These are phyloP conservation scores for Beroe ovata DNA, from an alignment of 37 sponge, comb jelly and placozoan species.

Conservation along the genomic window DNA sequence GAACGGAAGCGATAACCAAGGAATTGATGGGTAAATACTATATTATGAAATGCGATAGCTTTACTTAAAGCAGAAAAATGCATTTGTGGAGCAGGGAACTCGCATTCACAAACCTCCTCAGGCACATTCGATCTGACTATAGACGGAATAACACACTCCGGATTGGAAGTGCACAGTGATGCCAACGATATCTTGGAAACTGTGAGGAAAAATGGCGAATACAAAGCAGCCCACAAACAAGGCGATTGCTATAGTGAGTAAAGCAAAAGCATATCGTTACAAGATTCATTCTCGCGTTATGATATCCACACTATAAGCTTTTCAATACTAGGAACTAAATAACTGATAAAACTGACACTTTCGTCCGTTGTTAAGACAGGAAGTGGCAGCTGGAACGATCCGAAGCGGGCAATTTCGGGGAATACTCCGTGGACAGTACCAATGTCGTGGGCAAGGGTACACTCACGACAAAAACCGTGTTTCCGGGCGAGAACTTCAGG, in stretches of 20 bases:
- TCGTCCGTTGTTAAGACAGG: constrained; percentile 13
- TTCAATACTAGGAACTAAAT: too few species aligned
- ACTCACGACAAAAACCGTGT: neutral
- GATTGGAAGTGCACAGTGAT: constrained; percentile 6
- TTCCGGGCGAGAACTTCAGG: constrained; percentile 4
- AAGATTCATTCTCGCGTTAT: neutral
- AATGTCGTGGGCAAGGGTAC: constrained; percentile 31
- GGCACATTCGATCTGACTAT: constrained; percentile 47
- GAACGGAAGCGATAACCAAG: constrained; percentile 15
- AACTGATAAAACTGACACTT: neutral
- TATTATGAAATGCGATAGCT: too few species aligned
- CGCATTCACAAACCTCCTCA: too few species aligned
- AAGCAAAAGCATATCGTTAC: neutral
- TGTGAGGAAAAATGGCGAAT: neutral
- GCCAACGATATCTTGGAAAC: neutral
- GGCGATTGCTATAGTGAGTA: constrained; percentile 10
- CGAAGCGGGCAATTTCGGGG: constrained; percentile 6
- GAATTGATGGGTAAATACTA: constrained; percentile 39
- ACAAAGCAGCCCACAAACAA: neutral
- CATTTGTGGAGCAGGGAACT: too few species aligned
- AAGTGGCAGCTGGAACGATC: constrained; percentile 39
- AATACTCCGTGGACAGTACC: constrained; percentile 30
- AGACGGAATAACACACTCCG: neutral
- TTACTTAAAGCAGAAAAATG: too few species aligned
- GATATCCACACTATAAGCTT: too few species aligned